Evolutionary conservation across 2,888 invertebrate genomes (phyloP), one percentile per base, ranked within the genome.

Genomic region (Lochmaea capreae): DNA sequence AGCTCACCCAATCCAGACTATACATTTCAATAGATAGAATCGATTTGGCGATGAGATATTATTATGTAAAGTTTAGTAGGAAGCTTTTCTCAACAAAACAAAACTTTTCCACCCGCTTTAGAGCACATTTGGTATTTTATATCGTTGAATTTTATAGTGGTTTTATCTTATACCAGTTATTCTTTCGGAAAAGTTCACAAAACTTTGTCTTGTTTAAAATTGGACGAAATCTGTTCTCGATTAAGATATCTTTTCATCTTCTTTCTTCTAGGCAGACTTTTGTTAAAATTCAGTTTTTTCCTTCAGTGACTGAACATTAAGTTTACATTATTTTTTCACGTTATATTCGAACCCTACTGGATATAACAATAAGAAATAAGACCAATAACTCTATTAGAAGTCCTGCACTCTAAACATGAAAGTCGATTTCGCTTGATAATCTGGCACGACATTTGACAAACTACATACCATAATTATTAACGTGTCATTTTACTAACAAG

Each of bases 1-100:
- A 33, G 33, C 8, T 8, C 8, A 16, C 14, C 52, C n/a, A 52
- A 14, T 52, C 52, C 52, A 14, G 14, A 4, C 52, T 52, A n/a
- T 16, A 52, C 14, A n/a, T 14, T 8, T 52, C 52, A 14, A n/a
- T n/a, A 5, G 8, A 52, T 14, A 67, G 67, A 46, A 72, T 72
- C 72, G 62, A 72, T 72, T 42, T 67, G 59, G 58, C 67, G 67
- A 72, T 67, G 63, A 67, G 72, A 72, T 67, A 61, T 62, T 72
- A 72, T 66, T 65, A 72, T 72, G 67, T 72, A 67, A 72, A 72
- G 67, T 72, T 72, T 57, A 66, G 61, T 65, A 72, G 58, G 63
- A 67, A 67, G 67, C 57, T 72, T 62, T 54, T 9, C 72, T 42
- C 57, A 72, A 72, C 67, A 67, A 67, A 72, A 67, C 67, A 33